A percentile compares a stretch with the other conserved stretches of the same genome.
Conservation (phyloP, 2,113 vertebrate genomes). For the Hemichromis elongatus region DNA sequence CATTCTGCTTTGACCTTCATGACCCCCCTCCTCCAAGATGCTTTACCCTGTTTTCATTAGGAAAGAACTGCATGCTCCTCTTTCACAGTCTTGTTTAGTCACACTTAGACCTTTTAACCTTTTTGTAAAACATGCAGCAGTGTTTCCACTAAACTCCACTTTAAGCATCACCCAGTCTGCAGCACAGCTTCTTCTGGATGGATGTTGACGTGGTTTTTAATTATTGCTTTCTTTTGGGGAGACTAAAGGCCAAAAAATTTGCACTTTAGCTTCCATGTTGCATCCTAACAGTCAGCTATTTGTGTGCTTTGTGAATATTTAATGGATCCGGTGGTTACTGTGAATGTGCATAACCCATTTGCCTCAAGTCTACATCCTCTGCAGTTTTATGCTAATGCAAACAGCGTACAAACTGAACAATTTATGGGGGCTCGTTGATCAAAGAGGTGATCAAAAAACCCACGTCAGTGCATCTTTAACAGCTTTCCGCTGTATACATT, state of each 20-base stretch:
- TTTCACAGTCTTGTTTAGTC: conserved; percentile 9
- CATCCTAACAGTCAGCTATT: neutral
- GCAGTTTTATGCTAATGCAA: neutral
- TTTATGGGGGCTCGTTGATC: neutral
- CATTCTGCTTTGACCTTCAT: neutral
- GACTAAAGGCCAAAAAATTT: neutral
- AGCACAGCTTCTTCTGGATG: neutral
- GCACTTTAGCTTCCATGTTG: neutral
- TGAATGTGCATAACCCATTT: neutral
- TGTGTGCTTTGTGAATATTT: neutral
- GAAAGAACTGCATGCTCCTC: conserved; percentile 20
- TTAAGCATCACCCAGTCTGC: neutral
- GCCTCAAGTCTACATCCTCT: neutral
- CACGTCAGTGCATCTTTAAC: neutral
- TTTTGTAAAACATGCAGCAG: conserved; percentile 18
- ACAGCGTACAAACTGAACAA: neutral
- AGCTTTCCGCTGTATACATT: conserved; percentile 8
- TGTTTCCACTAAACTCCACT: neutral
- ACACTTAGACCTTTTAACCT: neutral
- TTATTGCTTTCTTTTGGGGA: neutral
- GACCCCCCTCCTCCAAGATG: neutral
- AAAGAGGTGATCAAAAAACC: neutral
- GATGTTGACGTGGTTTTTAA: neutral
- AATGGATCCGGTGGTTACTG: neutral
- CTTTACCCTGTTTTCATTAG: conserved; percentile 25